These are phyloP conservation scores for Criorhina ranunculi DNA, from an alignment of 2,888 invertebrate species.

Conservation along the genomic window DNA sequence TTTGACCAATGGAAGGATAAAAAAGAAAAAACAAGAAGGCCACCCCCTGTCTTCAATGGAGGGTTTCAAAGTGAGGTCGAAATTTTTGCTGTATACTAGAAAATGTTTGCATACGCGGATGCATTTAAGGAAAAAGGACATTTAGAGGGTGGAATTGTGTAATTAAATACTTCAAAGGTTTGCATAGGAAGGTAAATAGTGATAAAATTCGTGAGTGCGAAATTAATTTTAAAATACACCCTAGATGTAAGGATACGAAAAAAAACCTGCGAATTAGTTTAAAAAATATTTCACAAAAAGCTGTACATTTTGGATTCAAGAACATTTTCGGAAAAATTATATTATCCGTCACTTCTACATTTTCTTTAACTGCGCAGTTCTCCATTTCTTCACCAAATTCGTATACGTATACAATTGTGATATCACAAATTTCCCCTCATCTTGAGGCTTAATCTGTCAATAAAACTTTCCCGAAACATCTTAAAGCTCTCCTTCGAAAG, in stretches of 20 bases:
- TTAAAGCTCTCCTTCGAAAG: slow-evolving; percentile 66
- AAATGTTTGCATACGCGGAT: slow-evolving; percentile 34
- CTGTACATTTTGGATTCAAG: slow-evolving; percentile 7
- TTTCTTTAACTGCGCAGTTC: slow-evolving; percentile 58
- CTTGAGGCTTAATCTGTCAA: background rate
- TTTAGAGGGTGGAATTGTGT: slow-evolving; percentile 38
- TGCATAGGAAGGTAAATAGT: slow-evolving; percentile 73
- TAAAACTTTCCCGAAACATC: slow-evolving; percentile 9
- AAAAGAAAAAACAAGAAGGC: too few species aligned
- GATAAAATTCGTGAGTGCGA: slow-evolving; percentile 56
- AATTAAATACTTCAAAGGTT: slow-evolving; percentile 51
- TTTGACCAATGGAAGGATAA: background rate
- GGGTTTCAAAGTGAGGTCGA: slow-evolving; percentile 20
- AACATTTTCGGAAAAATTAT: slow-evolving; percentile 31
- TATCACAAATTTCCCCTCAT: slow-evolving; percentile 15
- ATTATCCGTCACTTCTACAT: background rate
- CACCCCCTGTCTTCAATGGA: background rate
- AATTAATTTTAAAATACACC: slow-evolving; percentile 16
- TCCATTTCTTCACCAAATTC: slow-evolving; percentile 42
- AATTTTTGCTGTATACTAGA: slow-evolving; percentile 2
- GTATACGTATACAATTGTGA: slow-evolving; percentile 41
- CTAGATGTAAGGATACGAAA: slow-evolving; percentile 47
- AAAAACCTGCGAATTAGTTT: background rate
- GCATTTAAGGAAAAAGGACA: slow-evolving; percentile 20
- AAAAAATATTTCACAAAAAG: background rate